Conservation (phyloP, 2,888 invertebrate genomes). For the Eumacrocentrus americanus region DNA sequence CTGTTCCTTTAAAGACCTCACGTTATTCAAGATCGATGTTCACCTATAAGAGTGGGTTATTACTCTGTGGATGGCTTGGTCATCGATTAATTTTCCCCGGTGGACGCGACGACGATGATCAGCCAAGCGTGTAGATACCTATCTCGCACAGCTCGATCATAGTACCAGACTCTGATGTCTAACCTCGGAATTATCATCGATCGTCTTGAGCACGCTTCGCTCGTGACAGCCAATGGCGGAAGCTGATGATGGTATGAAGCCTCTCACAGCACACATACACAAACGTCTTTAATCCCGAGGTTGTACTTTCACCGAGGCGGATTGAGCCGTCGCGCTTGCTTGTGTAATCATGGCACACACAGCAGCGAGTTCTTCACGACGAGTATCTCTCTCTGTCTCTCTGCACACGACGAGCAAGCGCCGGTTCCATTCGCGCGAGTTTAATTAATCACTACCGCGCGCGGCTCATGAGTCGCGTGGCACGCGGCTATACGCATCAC, state of each 20-base stretch:
- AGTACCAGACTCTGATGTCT: not conserved
- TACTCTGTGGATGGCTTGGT: slow-evolving; percentile 5
- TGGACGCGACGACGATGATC: not conserved
- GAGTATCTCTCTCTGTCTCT: slow-evolving; percentile 16
- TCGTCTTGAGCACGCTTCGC: slow-evolving; percentile 25
- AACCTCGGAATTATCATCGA: slow-evolving; percentile 22
- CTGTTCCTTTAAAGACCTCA: not conserved
- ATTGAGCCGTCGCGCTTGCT: slow-evolving; percentile 36
- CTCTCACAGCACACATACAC: too few species aligned
- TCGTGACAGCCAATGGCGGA: slow-evolving; percentile 28
- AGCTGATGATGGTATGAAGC: slow-evolving; percentile 21
- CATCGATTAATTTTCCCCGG: slow-evolving; percentile 12
- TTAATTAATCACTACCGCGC: slow-evolving; percentile 43
- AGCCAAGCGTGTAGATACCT: slow-evolving; percentile 10
- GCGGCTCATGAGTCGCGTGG: slow-evolving; percentile 32
- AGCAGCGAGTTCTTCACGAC: slow-evolving; percentile 31
- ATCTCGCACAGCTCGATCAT: slow-evolving; percentile 6
- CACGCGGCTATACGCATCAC: slow-evolving; percentile 33
- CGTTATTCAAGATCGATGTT: slow-evolving; percentile 7
- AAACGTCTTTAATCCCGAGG: too few species aligned
- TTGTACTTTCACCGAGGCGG: slow-evolving; percentile 36
- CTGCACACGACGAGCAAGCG: slow-evolving; percentile 33
- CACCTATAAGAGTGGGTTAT: not conserved
- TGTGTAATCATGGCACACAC: slow-evolving; percentile 32
- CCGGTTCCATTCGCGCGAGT: slow-evolving; percentile 38